Evolutionary conservation across 2,888 invertebrate genomes (phyloP).

Genomic region (Eurois occulta): DNA sequence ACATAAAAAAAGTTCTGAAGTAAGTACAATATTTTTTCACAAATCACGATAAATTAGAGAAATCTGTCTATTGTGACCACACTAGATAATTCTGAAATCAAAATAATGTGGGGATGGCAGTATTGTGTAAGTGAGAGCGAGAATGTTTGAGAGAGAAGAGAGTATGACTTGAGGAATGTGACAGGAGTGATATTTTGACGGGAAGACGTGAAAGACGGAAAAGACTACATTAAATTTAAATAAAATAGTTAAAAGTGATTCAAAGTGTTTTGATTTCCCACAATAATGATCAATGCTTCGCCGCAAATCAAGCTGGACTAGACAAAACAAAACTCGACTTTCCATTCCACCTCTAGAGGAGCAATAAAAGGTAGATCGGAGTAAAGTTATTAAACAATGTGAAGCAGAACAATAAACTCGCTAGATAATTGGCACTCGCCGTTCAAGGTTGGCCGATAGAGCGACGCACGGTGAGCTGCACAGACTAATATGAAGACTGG

Average conservation of each 20-base stretch:
- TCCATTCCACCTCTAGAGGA: constrained; percentile 31
- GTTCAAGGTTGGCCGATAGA: constrained; percentile 74
- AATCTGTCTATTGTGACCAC: constrained; percentile 8
- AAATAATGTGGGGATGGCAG: too few species aligned
- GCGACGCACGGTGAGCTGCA: constrained; percentile 24
- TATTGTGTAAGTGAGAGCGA: too few species aligned
- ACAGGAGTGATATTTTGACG: too few species aligned
- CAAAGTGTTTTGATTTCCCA: too few species aligned
- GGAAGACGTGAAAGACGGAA: too few species aligned
- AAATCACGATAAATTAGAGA: neutral
- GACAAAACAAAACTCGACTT: constrained; percentile 35
- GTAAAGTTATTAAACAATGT: constrained; percentile 66
- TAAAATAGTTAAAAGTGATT: too few species aligned
- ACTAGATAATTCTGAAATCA: neutral
- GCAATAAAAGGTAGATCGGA: constrained; percentile 49
- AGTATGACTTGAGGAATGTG: too few species aligned
- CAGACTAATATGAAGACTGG: constrained; percentile 48
- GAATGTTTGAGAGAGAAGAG: too few species aligned
- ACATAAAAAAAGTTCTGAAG: neutral
- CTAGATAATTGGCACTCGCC: constrained; percentile 74
- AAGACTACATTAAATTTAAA: too few species aligned
- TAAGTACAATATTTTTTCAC: neutral
- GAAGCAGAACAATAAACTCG: constrained; percentile 73
- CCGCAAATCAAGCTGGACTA: constrained; percentile 25
- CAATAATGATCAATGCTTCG: neutral